Percentiles rank a stretch among this genome's conserved stretches.
Evolutionary conservation across 2,797 vertebrate species (phyloP).

Genomic region (Helostoma temminkii): DNA sequence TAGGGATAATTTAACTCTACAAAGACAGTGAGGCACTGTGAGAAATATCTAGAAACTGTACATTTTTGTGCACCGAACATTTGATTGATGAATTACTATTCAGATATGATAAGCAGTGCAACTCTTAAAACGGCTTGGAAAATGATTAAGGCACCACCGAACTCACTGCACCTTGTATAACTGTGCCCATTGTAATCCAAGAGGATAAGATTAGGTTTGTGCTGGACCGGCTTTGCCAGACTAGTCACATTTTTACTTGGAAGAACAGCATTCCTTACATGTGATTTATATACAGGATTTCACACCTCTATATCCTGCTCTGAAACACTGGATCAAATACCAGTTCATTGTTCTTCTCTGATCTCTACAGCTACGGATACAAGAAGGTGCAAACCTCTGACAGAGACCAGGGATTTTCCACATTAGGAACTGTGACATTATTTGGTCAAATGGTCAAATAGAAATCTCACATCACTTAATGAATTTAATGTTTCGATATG

Average conservation of each 20-base stretch:
- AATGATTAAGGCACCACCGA: background rate
- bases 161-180: background rate
- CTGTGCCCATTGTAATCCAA: background rate
- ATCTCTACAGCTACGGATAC: background rate
- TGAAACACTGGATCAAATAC: background rate
- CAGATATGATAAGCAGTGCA: background rate
- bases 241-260: constrained; percentile 3
- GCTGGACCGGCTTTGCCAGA: background rate
- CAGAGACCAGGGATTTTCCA: background rate
- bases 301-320: background rate
- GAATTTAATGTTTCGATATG: too few species aligned
- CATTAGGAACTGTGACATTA: background rate
- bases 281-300: constrained; percentile 29
- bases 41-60: background rate
- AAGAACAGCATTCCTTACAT: background rate
- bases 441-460: too few species aligned
- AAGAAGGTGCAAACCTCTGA: background rate
- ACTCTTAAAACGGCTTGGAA: background rate
- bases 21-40: background rate
- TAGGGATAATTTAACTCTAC: background rate
- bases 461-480: too few species aligned
- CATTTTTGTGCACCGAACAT: background rate
- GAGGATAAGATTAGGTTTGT: background rate
- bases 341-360: constrained; percentile 12
- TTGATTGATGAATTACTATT: constrained; percentile 2